These are phyloP conservation scores for Gallinago stenura DNA, from an alignment of 2,797 vertebrate species.

Conservation along the genomic window DNA sequence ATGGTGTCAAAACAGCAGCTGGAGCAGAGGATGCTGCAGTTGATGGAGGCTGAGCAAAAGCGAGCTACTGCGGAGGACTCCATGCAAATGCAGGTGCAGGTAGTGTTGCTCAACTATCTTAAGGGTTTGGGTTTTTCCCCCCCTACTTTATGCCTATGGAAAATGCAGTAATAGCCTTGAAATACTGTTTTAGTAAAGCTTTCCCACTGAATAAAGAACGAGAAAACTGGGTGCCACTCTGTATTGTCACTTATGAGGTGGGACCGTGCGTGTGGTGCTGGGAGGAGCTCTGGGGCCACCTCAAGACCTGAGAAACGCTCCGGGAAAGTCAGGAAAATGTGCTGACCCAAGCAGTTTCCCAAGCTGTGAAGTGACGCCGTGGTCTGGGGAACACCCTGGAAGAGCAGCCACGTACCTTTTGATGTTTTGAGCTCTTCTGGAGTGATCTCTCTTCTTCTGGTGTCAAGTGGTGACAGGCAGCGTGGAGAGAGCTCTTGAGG, in stretches of 20 bases:
- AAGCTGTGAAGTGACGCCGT: not conserved
- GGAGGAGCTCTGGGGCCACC: not conserved
- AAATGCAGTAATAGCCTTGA: not conserved
- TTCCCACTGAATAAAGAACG: not conserved
- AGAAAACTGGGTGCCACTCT: not conserved
- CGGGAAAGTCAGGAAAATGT: not conserved
- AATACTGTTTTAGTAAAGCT: not conserved
- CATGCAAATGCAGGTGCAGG: slow-evolving; percentile 88
- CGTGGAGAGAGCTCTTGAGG: not conserved
- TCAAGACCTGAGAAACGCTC: not conserved
- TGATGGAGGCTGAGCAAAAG: slow-evolving; percentile 91
- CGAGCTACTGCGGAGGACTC: slow-evolving; percentile 87
- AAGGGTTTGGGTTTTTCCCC: not conserved
- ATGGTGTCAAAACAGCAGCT: slow-evolving; percentile 93
- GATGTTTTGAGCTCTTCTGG: not conserved
- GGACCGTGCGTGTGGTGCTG: not conserved
- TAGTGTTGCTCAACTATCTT: slow-evolving; percentile 41
- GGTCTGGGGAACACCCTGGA: not conserved
- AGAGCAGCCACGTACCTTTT: not conserved
- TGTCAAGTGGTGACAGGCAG: not conserved
- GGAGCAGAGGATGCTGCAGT: slow-evolving; percentile 92
- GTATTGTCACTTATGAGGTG: not conserved
- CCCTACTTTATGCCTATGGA: not conserved
- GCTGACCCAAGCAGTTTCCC: not conserved
- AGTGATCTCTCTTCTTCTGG: not conserved